These are phyloP conservation scores for Mystacornis crossleyi DNA, from an alignment of 2,113 vertebrate species.

Conservation along the genomic window DNA sequence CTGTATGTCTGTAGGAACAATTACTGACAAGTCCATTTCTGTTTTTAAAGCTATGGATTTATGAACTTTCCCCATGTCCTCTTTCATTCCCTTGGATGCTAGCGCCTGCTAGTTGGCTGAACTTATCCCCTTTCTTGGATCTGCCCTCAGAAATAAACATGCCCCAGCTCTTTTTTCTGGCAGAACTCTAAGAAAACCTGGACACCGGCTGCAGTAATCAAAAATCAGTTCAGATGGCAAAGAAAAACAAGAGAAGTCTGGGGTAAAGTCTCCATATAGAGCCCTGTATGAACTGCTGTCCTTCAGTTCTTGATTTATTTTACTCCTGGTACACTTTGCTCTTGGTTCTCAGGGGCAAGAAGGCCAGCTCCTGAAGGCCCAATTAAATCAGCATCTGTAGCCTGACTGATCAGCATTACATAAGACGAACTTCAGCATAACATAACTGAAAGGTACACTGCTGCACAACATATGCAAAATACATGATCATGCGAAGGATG, in stretches of 20 bases:
- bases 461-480: slow-evolving; percentile 38
- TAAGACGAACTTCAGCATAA: slow-evolving; percentile 3
- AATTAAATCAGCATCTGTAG: slow-evolving; percentile 41
- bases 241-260: not conserved
- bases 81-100: slow-evolving; percentile 20
- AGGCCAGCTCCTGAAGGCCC: slow-evolving; percentile 29
- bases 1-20: not conserved
- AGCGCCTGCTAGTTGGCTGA: slow-evolving; percentile 37
- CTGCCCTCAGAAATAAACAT: slow-evolving; percentile 40
- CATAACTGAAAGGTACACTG: slow-evolving; percentile 17
- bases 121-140: slow-evolving; percentile 21
- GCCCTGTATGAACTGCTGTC: not conserved
- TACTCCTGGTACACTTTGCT: not conserved
- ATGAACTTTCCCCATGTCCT: not conserved
- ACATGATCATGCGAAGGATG: not conserved
- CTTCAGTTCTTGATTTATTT: slow-evolving; percentile 28
- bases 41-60: not conserved
- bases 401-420: not conserved
- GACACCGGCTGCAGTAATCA: not conserved
- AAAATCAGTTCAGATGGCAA: slow-evolving; percentile 18
- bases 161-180: slow-evolving; percentile 34
- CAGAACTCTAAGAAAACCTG: slow-evolving; percentile 25
- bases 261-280: not conserved
- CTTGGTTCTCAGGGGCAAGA: not conserved
- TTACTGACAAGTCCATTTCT: not conserved